Evolutionary conservation across 1,140 invertebrate species (phyloP).

Genomic region (Drosophila littoralis): DNA sequence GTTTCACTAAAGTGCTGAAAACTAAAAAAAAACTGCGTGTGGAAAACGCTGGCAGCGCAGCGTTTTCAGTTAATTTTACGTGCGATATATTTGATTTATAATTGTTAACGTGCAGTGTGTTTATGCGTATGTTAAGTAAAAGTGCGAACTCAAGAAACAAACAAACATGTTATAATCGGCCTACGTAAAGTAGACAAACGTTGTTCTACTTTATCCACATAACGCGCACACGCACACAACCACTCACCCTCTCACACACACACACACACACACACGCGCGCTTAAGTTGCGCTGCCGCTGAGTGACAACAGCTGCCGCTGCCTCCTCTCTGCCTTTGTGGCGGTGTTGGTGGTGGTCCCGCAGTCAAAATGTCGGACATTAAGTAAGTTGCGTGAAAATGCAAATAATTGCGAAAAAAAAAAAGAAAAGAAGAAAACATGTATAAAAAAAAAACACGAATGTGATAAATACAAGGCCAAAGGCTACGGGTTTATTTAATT

Average conservation of each 20-base stretch:
- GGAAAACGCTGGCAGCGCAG: slow-evolving; percentile 50
- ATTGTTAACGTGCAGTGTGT: slow-evolving; percentile 21
- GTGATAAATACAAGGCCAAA: background rate
- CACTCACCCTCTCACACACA: slow-evolving; percentile 14
- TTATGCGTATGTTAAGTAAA: slow-evolving; percentile 12
- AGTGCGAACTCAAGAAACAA: slow-evolving; percentile 18
- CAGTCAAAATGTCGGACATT: slow-evolving; percentile 79
- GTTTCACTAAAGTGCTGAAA: slow-evolving; percentile 24
- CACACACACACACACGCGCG: slow-evolving; percentile 36
- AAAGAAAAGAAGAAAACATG: slow-evolving; percentile 9
- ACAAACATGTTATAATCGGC: slow-evolving; percentile 38
- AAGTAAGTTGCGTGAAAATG: slow-evolving; percentile 64
- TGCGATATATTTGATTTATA: slow-evolving; percentile 19
- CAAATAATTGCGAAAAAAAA: slow-evolving; percentile 22
- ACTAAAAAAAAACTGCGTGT: slow-evolving; percentile 48
- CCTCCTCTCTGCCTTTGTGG: slow-evolving; percentile 29
- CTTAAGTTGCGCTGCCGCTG: slow-evolving; percentile 49
- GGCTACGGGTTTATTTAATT: background rate
- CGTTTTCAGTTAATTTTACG: slow-evolving; percentile 42
- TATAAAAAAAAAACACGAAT: background rate
- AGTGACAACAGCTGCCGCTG: slow-evolving; percentile 75
- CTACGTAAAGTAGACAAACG: slow-evolving; percentile 47
- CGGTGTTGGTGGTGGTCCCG: slow-evolving; percentile 42
- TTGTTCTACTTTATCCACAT: slow-evolving; percentile 54
- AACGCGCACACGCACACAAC: slow-evolving; percentile 44